Base-by-base conservation (phyloP, 2,113 vertebrate species). In the Hemichromis elongatus region DNA sequence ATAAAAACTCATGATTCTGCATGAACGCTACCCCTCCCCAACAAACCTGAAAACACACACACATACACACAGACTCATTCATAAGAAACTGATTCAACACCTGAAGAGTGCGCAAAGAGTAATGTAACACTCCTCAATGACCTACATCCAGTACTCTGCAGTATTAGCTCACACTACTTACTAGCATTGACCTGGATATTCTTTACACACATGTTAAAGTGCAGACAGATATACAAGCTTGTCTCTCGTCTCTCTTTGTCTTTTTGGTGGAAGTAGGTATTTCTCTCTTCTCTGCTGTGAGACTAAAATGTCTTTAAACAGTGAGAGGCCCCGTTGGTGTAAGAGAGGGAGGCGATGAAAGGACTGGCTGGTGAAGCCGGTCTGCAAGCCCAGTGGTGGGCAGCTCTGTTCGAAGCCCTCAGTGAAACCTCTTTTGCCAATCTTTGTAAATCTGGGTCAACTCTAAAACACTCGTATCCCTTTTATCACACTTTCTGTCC, bases 391-490 rank as follows among this genome's bases (percentile, higher is more conserved):
- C 68, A 24, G 73, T 37, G 84, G 53, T 61, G 86, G 90, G 53
- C 91, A 83, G 80, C 90, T 79, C 89, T 81, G 18, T 82, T 6
- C 12, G 1, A 28, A 75, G 70, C 77, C 86, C 80, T 92, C 77
- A 42, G 9, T 79, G 28, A 24, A 50, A 18, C 75, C 80, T 68
- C 68, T 77, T 90, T 83, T 89, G 55, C 54, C 47, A 57, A 24
- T 79, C 78, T 83, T 11, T 80, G 24, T 79, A 73, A 85, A 92
- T 92, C 83, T 94, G 89, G 88, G 90, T 91, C 89, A 92, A 47
- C 33, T 87, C 83, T 86, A 88, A 73, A 86, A 55, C 82, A 66
- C 47, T 45, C 7, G 83, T 81, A 35, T 88, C 66, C 21, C 59
- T 56, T 56, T 80, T 14, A 13, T 78, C 53, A 19, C 9, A 54